These are phyloP conservation scores for Melanophora roralis DNA, from an alignment of 2,888 invertebrate genomes.

Conservation along the genomic window DNA sequence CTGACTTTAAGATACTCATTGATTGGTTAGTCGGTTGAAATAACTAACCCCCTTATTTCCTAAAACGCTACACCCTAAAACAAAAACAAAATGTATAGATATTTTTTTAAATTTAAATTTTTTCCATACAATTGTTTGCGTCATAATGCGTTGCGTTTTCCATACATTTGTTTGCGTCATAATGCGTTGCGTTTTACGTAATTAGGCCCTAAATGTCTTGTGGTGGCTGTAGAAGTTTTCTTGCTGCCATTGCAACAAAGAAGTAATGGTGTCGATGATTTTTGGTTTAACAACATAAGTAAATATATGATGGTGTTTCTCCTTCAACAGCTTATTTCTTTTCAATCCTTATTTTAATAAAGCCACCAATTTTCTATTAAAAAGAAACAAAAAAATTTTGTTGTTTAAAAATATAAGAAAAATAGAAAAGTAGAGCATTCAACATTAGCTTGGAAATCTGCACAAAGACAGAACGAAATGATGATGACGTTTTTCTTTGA, in stretches of 20 bases:
- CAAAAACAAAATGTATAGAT: too few species aligned
- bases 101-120: too few species aligned
- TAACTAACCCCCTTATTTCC: too few species aligned
- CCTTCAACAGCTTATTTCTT: not conserved
- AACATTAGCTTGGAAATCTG: slow-evolving; percentile 48
- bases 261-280: slow-evolving; percentile 40
- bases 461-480: slow-evolving; percentile 3
- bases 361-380: slow-evolving; percentile 52
- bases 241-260: not conserved
- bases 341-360: slow-evolving; percentile 23
- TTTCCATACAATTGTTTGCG: too few species aligned
- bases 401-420: not conserved
- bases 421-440: slow-evolving; percentile 48
- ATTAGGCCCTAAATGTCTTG: too few species aligned
- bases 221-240: not conserved
- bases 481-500: slow-evolving; percentile 28
- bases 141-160: too few species aligned
- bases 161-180: too few species aligned
- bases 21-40: not conserved
- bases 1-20: not conserved
- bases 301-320: slow-evolving; percentile 10
- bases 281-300: slow-evolving; percentile 1
- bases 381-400: slow-evolving; percentile 41
- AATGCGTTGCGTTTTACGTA: too few species aligned
- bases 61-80: too few species aligned